These are phyloP conservation scores for Rhombomys opimus DNA, from an alignment of 2,113 vertebrate species.

Conservation along the genomic window DNA sequence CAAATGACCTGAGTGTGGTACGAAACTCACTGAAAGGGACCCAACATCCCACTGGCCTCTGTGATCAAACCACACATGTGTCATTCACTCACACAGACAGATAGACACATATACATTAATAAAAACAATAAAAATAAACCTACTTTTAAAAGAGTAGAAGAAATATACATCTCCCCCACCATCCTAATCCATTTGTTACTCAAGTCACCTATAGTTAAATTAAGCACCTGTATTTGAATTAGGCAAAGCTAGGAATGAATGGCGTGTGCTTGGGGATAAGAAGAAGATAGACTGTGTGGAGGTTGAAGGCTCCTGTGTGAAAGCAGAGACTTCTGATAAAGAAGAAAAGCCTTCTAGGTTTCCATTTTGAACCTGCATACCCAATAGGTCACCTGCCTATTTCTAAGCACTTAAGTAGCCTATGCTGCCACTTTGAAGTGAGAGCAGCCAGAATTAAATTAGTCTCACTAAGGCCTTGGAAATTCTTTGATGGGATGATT, in stretches of 20 bases:
- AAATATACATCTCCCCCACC: neutral
- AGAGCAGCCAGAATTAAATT: neutral
- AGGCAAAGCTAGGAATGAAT: neutral
- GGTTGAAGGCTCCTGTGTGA: neutral
- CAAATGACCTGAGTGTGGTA: neutral
- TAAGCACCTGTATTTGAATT: neutral
- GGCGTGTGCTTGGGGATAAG: neutral
- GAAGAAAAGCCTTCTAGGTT: neutral
- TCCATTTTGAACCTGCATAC: neutral
- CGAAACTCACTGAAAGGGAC: no score
- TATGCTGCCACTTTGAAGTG: neutral
- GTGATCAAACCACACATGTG: neutral
- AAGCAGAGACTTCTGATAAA: neutral
- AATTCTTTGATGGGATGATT: conserved; percentile 26
- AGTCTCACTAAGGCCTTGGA: neutral
- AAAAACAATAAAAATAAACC: neutral
- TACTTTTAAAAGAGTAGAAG: neutral
- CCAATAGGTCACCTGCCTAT: neutral
- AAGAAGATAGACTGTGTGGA: neutral
- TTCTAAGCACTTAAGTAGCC: neutral
- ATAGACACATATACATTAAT: neutral
- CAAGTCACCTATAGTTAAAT: conserved; percentile 14
- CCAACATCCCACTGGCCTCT: neutral
- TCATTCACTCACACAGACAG: neutral
- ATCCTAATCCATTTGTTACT: neutral